These are phyloP conservation scores for Tokudaia muenninki DNA, from an alignment of 2,797 vertebrate genomes.

Conservation along the genomic window DNA sequence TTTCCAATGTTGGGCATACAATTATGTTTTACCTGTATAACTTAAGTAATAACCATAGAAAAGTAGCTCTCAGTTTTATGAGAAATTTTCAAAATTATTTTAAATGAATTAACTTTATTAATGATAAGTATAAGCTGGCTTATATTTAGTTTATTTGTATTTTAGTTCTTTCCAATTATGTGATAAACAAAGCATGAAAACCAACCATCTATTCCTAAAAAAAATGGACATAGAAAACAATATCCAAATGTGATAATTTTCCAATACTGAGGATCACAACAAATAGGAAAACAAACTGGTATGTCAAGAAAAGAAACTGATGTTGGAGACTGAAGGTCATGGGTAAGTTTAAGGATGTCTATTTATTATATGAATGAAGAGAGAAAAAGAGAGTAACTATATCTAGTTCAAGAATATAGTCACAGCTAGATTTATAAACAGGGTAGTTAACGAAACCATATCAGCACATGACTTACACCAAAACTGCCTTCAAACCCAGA, in stretches of 20 bases:
- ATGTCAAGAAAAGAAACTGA: neutral
- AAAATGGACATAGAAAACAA: neutral
- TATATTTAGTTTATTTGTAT: slow-evolving; percentile 8
- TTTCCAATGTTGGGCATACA: neutral
- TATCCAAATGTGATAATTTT: neutral
- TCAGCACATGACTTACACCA: neutral
- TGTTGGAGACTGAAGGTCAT: neutral
- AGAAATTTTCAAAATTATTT: neutral
- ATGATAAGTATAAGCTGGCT: neutral
- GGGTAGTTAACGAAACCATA: neutral
- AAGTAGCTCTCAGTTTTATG: neutral
- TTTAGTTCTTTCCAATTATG: neutral
- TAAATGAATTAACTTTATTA: neutral
- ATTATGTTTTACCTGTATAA: neutral
- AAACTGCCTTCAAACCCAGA: neutral
- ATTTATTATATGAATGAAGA: neutral
- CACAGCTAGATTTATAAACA: neutral
- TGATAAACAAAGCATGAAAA: neutral
- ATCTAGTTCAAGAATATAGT: slow-evolving; percentile 7
- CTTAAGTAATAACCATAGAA: neutral
- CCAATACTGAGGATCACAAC: neutral
- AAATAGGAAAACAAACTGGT: neutral
- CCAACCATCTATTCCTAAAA: neutral
- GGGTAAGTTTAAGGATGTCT: neutral
- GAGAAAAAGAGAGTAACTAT: neutral